phyloP scores from a whole-genome alignment of 2,113 vertebrate species.

The Motacilla alba region DNA sequence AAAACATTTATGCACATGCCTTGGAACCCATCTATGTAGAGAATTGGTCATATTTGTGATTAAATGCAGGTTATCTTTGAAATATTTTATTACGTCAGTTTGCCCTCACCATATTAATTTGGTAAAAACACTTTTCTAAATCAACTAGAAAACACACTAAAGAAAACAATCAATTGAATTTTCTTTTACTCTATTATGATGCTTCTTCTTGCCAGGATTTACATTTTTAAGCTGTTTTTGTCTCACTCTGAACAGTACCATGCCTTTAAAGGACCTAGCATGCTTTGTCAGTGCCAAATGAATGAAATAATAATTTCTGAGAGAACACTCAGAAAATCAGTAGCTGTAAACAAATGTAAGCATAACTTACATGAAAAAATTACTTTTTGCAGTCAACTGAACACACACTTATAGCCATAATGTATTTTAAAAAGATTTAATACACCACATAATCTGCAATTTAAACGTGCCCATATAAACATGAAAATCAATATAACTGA shows the following conservation, averaged over 20 bases:
- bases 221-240: neutral
- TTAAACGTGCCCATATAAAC: neutral
- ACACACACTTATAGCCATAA: neutral
- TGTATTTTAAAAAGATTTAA: neutral
- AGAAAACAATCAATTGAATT: neutral
- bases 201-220: neutral
- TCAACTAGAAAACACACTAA: neutral
- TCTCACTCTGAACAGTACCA: neutral
- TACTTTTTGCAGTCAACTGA: neutral
- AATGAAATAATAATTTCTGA: neutral
- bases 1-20: neutral
- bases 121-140: neutral
- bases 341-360: slow-evolving; percentile 23
- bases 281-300: neutral
- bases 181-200: neutral
- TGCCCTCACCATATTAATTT: neutral
- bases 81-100: neutral
- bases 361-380: neutral
- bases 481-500: neutral
- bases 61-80: neutral
- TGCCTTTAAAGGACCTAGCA: neutral
- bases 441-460: neutral
- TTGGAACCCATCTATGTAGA: neutral
- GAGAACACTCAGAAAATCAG: neutral
- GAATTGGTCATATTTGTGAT: neutral